These are phyloP conservation scores for Hemibagrus wyckioides DNA, from an alignment of 2,113 vertebrate genomes.

Conservation along the genomic window DNA sequence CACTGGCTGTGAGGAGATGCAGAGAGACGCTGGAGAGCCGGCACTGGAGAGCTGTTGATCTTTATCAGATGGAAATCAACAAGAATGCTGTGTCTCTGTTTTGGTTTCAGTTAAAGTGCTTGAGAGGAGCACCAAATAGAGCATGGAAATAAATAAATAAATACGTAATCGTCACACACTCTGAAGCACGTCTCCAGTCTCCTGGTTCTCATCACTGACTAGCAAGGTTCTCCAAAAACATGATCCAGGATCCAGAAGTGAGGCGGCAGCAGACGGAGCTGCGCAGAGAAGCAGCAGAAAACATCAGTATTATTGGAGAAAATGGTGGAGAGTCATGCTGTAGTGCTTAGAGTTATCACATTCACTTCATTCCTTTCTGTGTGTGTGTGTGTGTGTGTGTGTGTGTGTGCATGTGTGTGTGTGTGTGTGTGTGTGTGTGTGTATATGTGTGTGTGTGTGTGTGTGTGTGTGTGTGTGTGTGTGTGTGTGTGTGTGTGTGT, in stretches of 20 bases:
- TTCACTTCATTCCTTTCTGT: too few species aligned
- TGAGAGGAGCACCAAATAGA: background rate
- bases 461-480: background rate
- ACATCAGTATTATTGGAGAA: background rate
- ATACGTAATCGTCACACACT: background rate
- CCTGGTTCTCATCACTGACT: background rate
- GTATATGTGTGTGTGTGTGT: background rate
- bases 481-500: too few species aligned
- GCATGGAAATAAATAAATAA: background rate
- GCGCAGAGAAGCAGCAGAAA: background rate
- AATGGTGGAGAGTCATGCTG: background rate
- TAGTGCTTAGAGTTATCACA: constrained; percentile 10
- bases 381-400: background rate
- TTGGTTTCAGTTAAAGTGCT: background rate
- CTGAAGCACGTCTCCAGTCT: too few species aligned
- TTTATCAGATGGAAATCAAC: background rate
- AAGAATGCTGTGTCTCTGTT: background rate
- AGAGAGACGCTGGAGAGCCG: background rate
- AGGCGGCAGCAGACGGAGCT: background rate
- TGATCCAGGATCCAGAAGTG: too few species aligned
- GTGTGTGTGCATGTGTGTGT: background rate
- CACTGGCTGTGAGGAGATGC: too few species aligned
- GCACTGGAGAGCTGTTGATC: background rate
- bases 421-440: constrained; percentile 2
- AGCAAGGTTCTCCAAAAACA: background rate